Evolutionary conservation across 2,797 vertebrate species (phyloP).

Genomic region (Podarcis siculus): DNA sequence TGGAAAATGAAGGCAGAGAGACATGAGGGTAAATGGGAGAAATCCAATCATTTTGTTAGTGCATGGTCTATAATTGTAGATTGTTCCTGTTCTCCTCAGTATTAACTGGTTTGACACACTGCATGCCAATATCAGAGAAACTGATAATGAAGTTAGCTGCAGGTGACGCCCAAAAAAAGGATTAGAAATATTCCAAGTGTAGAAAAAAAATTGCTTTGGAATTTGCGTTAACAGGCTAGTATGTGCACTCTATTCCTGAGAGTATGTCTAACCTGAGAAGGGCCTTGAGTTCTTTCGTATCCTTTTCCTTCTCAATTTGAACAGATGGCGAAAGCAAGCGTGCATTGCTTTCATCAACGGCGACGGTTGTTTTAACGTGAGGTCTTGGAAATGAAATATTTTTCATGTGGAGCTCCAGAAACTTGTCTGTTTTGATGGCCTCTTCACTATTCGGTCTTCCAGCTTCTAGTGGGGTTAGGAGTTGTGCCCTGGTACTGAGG

Average conservation of each 20-base stretch:
- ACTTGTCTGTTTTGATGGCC: conserved; percentile 46
- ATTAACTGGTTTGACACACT: neutral
- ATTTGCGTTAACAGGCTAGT: neutral
- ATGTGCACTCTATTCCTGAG: neutral
- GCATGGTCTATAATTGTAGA: neutral
- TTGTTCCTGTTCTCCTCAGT: neutral
- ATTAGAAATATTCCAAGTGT: neutral
- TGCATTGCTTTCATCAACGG: conserved; percentile 28
- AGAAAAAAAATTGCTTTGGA: neutral
- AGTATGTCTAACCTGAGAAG: conserved; percentile 63
- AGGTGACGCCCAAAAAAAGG: neutral
- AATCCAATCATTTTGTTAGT: neutral
- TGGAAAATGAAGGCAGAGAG: neutral
- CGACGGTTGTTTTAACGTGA: conserved; percentile 59
- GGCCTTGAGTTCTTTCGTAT: conserved; percentile 50
- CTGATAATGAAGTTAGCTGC: neutral
- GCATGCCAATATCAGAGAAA: neutral
- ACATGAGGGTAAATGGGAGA: neutral
- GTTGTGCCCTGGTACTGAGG: conserved; percentile 57
- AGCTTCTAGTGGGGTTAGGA: conserved; percentile 13
- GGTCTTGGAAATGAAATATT: conserved; percentile 60
- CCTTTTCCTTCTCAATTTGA: conserved; percentile 58
- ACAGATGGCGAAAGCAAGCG: conserved; percentile 23
- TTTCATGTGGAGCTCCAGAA: conserved; percentile 76
- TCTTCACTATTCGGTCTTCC: neutral